Conservation (phyloP, 1,140 invertebrate genomes). For the Chironomus striatipennis region DNA sequence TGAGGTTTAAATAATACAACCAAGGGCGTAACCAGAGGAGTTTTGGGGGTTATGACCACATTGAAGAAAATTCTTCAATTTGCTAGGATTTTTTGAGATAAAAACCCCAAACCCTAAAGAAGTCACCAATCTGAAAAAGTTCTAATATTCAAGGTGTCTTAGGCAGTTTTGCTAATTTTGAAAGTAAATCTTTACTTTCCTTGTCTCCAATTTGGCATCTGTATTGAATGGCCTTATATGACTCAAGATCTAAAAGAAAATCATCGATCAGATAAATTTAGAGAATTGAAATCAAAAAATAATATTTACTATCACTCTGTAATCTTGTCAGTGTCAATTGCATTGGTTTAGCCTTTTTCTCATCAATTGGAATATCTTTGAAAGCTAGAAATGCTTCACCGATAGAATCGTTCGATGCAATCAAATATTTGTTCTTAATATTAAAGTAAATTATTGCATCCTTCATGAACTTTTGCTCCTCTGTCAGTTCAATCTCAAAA, state of each 20-base stretch:
- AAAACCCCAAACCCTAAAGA: too few species aligned
- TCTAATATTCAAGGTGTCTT: background rate
- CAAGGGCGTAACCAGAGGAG: too few species aligned
- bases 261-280: background rate
- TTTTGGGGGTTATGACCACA: too few species aligned
- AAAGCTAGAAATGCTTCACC: conserved; percentile 79
- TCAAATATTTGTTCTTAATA: conserved; percentile 86
- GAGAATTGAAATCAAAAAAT: background rate
- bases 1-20: too few species aligned
- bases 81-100: too few species aligned
- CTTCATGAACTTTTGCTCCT: conserved; percentile 54
- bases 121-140: too few species aligned
- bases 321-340: conserved; percentile 69
- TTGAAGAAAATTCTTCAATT: too few species aligned
- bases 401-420: conserved; percentile 79
- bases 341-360: conserved; percentile 53
- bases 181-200: background rate
- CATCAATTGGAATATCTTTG: conserved; percentile 52
- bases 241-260: background rate
- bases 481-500: conserved; percentile 67
- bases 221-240: background rate
- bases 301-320: conserved; percentile 50
- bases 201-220: background rate
- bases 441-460: conserved; percentile 72
- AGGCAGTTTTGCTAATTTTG: background rate